Evolutionary conservation across 2,888 invertebrate genomes (phyloP), one percentile per base, ranked within the genome.

Genomic region (Ormyrus labotus): DNA sequence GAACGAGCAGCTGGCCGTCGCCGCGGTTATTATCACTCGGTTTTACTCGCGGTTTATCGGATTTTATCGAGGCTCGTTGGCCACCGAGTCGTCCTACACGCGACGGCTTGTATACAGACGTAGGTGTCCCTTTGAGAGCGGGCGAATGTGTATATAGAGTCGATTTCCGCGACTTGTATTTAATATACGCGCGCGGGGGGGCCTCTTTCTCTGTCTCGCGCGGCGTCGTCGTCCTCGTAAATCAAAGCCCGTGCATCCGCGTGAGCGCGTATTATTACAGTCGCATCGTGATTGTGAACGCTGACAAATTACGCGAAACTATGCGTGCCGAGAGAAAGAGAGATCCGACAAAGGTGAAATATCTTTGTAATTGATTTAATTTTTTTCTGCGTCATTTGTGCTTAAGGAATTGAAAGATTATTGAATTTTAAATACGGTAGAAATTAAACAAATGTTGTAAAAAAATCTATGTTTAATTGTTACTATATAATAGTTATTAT

Each of bases 171-270:
- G 74, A 74, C 65, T 58, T 53, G 65, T 53, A 57, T 80, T 57
- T 78, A 75, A 34, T 19, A 19, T 19, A 19, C 19, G 1, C 81
- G 61, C 71, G 55, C 34, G 34, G 3, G 34, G 34, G 34, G 34
- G 34, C 73, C 75, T 79, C 71, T 82, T 80, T 84, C 81, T 83
- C 83, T 83, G 81, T 84, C 80, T 84, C 84, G 82, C 85, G 70
- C 83, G 74, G 72, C 78, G 73, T 82, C 82, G 84, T 84, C 85
- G 85, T 84, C 84, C 70, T 67, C 80, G 80, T 76, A 77, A 77
- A 76, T 80, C 67, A 80, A 68, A 72, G 55, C 19, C 57, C 47
- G 68, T 50, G 11, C 61, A 58, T 72, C 63, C 76, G 47, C 51
- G 2, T 45, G 68, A 45, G 68, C 60, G 60, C 76, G 55, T 68